Base-by-base conservation (phyloP, 2,888 invertebrate species). In the Palloptera scutellata region DNA sequence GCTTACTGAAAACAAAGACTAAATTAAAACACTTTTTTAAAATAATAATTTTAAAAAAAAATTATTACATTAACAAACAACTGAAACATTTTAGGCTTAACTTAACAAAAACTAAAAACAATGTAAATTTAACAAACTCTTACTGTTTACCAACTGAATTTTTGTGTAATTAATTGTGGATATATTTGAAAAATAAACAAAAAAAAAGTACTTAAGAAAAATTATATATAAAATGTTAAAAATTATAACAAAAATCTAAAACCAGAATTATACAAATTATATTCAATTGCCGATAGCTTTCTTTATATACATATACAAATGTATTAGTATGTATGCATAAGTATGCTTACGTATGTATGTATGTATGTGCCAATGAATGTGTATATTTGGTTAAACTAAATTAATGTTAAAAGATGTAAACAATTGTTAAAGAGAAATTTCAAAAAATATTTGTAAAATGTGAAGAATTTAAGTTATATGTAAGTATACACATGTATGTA, bases 1-100 rank as follows among this genome's bases (percentile, higher is more conserved):
- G 82, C 81, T 81, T 81, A 81, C 78, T 77, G 77, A 81, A 79
- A 81, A 82, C 78, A 82, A 81, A 81, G 81, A 81, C 81, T 81
- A 76, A 79, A 73, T 60, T 62, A 66, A 65, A 67, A 68, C 48
- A 66, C 57, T 59, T 65, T 57, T 67, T 59, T 52, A 48, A 64
- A 61, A 17, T 12, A 67, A 59, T 60, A 55, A 17, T 48, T 51
- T 52, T 48, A 48, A 43, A 13, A 41, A 12, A 5, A 17, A 12
- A 63, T 41, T 63, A 52, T 54, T n/a, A 41, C 51, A 53, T 42
- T 10, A 54, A 62, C 19, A 55, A 13, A 17, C 41, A 58, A 42
- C 17, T 30, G 43, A 30, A 58, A 43, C 45, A 40, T 13, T 20
- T 17, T 20, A 64, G 19, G 17, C 12, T 48, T 13, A 58, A 58